phyloP scores from a whole-genome alignment of 2,113 vertebrate genomes.

The Calyptomena viridis region DNA sequence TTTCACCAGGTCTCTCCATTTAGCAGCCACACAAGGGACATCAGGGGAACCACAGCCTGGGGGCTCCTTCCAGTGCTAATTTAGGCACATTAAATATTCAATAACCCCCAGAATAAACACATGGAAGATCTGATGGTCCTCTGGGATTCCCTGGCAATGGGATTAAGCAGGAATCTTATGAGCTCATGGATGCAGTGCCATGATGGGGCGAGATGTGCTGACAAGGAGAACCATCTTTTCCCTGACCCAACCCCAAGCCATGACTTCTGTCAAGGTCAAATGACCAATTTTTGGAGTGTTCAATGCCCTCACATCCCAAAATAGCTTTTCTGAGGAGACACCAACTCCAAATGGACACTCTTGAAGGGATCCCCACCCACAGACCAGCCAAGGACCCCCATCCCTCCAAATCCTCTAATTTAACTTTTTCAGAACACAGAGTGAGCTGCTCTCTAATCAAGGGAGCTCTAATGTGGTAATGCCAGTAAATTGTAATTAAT shows the following conservation, averaged over 20 bases:
- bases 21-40: not conserved
- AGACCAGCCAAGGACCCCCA: not conserved
- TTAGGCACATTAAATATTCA: not conserved
- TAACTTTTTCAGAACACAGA: conserved; percentile 26
- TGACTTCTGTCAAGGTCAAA: not conserved
- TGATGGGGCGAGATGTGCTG: not conserved
- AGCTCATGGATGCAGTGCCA: not conserved
- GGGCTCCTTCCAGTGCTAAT: not conserved
- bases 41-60: rapidly evolving
- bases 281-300: not conserved
- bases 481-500: conserved; percentile 77
- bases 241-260: not conserved
- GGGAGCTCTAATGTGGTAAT: conserved; percentile 61
- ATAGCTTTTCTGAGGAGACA: not conserved
- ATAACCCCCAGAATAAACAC: not conserved
- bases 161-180: not conserved
- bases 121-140: not conserved
- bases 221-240: not conserved
- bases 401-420: not conserved
- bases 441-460: conserved; percentile 33
- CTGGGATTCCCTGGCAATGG: not conserved
- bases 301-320: not conserved
- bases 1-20: not conserved
- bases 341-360: not conserved
- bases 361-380: not conserved